Base-by-base conservation (phyloP, 2,113 vertebrate species). In the Nothobranchius furzeri region DNA sequence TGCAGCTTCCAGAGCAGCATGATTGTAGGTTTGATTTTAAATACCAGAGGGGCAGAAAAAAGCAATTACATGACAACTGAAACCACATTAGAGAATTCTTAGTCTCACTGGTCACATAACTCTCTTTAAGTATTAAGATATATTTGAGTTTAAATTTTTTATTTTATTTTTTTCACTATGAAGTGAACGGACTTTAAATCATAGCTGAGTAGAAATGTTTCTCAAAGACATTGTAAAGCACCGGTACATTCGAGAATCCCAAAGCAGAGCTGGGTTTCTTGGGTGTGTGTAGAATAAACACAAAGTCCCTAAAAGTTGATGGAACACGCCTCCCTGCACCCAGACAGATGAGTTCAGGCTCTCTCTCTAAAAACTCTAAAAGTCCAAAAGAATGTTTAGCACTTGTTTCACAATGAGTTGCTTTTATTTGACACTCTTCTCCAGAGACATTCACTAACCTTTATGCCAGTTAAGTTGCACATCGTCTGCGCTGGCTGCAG, bases 181-280 rank as follows among this genome's bases (percentile, higher is more conserved):
- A 52, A 42, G 59, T 73, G 13, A 69, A 57, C 43, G 47, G 14
- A 65, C 57, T 76, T 83, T 83, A 68, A 76, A 83, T 82, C 57
- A 71, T 52, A 72, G 56, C 25, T 60, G 48, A 66, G 68, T 56
- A 83, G 48, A 43, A 68, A 67, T 50, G 70, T 78, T 67, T 70
- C n/a, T 40, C 49, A 64, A 72, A 81, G 42, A 61, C 66, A 20
- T 50, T 71, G 58, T 73, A 82, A 79, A 84, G 79, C 70, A 50
- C 42, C 54, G 84, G 75, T 67, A 74, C 45, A 55, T 73, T 20
- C 58, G 73, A 82, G 64, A 82, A 85, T 84, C 65, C 72, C 4
- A 0, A 17, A 52, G 63, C 0, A 45, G 77, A 70, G 73, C 80
- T 80, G 52, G 64, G 64, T 88, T 90, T 88, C 84, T 64, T 1